Base-by-base conservation (phyloP, 2,113 vertebrate genomes). In the Labrus mixtus region DNA sequence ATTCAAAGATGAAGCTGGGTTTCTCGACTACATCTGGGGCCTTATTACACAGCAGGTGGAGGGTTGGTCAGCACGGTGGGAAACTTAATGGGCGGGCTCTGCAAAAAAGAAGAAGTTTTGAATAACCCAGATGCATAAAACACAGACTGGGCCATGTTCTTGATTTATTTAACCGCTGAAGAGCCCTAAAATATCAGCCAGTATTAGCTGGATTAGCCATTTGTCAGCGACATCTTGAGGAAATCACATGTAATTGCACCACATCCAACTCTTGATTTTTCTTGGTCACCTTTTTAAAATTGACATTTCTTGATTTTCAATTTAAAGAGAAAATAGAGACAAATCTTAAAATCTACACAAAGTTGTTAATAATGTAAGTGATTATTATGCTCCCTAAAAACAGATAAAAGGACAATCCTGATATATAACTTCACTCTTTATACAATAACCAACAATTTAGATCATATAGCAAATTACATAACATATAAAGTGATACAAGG, bases 51-150 rank as follows among this genome's bases (percentile, higher is more conserved):
- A 90, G 69, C 73, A 46, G 87, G 76, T 19, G 51, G 63, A 41
- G 51, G 77, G 68, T 33, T 43, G 73, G 73, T 85, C 82, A 48
- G 37, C 62, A 78, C 19, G 73, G 57, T 53, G 56, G 63, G 46
- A 59, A 61, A 54, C 72, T 93, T 77, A 95, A 56, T 94, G 94
- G 5, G 80, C 65, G 43, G 93, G 87, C 69, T 93, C 94, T 95
- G 89, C 7, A 69, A 41, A 2, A 39, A 72, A 2, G 36, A 72
- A 16, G 62, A 13, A 84, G 10, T 7, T 17, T 33, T 68, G 55
- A 58, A 81, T 36, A 39, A 59, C 19, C 39, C 10, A 56, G 55
- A 54, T 8, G 8, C 2, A n/a, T n/a, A 7, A 16, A 9, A 48
- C 15, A 4, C 1, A 48, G 8, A 48, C 6, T 48, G 15, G 6